Percentiles rank a stretch among this genome's conserved stretches.
phyloP scores from a whole-genome alignment of 2,113 vertebrate genomes.

The Oreochromis spilurus region DNA sequence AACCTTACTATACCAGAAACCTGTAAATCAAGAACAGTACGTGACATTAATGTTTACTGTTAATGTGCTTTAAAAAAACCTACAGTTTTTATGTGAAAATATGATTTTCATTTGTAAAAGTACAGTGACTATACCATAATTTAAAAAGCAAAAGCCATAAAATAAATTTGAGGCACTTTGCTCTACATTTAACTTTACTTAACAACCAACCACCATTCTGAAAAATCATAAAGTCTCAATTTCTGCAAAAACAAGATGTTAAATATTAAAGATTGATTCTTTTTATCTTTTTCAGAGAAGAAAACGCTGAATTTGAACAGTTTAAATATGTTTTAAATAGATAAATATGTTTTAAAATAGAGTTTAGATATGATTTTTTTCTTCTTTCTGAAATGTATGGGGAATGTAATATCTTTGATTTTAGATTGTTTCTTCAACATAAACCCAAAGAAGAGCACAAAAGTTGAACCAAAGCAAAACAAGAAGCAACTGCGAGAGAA shows the following conservation, averaged over 20 bases:
- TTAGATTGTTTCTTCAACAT: neutral
- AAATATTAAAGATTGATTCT: neutral
- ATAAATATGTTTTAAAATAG: neutral
- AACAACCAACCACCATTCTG: neutral
- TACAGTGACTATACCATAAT: neutral
- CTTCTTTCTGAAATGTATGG: neutral
- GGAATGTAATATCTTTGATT: neutral
- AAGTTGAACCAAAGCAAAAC: neutral
- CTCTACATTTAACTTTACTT: neutral
- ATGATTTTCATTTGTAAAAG: neutral
- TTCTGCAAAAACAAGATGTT: neutral
- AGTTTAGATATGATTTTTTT: neutral
- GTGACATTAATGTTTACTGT: neutral
- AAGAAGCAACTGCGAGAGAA: neutral
- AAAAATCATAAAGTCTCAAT: neutral
- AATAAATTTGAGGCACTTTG: neutral
- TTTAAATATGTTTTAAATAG: no score
- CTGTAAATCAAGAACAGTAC: neutral
- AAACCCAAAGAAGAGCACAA: neutral
- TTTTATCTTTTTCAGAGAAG: neutral
- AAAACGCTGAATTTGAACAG: neutral
- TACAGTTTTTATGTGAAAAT: neutral
- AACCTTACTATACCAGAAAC: neutral
- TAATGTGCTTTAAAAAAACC: neutral
- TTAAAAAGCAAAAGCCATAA: neutral